These are phyloP conservation scores for Drosophila silvestris DNA, from an alignment of 2,888 invertebrate genomes.

Conservation along the genomic window DNA sequence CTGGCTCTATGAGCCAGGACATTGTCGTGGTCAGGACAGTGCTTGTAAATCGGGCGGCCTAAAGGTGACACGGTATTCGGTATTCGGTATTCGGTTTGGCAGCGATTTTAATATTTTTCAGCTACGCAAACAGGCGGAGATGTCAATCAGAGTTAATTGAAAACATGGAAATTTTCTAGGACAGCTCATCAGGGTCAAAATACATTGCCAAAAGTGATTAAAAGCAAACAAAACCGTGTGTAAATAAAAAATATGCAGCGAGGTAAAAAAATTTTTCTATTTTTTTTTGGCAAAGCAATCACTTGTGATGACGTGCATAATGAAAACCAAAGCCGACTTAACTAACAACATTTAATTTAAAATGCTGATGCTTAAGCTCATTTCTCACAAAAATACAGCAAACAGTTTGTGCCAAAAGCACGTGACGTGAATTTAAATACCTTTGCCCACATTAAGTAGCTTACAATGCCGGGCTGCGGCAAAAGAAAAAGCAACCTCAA, in stretches of 20 bases:
- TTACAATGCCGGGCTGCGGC: constrained; percentile 39
- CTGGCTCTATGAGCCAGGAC: constrained; percentile 3
- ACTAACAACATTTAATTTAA: constrained; percentile 18
- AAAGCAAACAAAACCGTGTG: constrained; percentile 48
- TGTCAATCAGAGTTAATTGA: constrained; percentile 49
- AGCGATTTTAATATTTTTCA: constrained; percentile 2
- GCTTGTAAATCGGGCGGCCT: constrained; percentile 36
- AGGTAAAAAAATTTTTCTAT: constrained; percentile 54
- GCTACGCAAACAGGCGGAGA: constrained; percentile 42
- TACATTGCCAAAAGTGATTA: constrained; percentile 55
- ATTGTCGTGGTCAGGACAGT: constrained; percentile 38
- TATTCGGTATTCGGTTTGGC: constrained; percentile 19
- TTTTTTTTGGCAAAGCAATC: constrained; percentile 6
- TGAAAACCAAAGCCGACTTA: constrained; percentile 18
- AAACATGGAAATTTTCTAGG: constrained; percentile 47
- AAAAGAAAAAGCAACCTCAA: neutral
- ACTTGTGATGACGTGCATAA: constrained; percentile 11
- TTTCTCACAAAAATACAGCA: neutral
- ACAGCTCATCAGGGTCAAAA: constrained; percentile 51
- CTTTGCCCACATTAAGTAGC: constrained; percentile 58
- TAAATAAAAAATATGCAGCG: constrained; percentile 63
- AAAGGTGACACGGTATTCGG: constrained; percentile 40
- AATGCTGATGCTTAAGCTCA: constrained; percentile 33
- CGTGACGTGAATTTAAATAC: constrained; percentile 48
- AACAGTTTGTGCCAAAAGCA: constrained; percentile 11